A percentile compares a stretch with the other conserved stretches of the same genome.
Conservation (phyloP, 2,888 invertebrate species). For the Aricia artaxerxes region DNA sequence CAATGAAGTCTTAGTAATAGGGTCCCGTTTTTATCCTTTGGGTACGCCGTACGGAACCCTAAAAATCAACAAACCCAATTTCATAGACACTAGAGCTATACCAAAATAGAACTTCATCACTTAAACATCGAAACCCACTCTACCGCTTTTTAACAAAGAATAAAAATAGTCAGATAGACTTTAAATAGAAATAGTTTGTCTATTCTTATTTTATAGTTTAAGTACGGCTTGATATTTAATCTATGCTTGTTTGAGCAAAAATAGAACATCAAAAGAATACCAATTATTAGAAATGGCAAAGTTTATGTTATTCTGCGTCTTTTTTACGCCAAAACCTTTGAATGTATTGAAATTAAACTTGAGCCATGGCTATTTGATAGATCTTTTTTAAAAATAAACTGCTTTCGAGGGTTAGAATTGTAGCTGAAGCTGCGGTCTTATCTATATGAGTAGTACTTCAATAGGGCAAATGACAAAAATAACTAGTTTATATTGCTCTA, state of each 20-base stretch:
- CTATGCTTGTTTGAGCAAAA: not conserved
- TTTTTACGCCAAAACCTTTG: not conserved
- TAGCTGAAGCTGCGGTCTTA: too few relatives aligned
- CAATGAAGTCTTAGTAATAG: too few relatives aligned
- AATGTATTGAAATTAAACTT: not conserved
- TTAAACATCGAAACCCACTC: conserved; percentile 6
- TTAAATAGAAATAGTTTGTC: conserved; percentile 12
- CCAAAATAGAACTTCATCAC: conserved; percentile 13
- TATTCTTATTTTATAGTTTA: conserved; percentile 2
- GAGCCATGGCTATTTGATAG: too few relatives aligned
- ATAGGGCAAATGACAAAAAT: not conserved
- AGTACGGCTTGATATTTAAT: not conserved
- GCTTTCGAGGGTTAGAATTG: too few relatives aligned
- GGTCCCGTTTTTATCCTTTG: too few relatives aligned
- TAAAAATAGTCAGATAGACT: conserved; percentile 3
- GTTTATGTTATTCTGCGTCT: not conserved
- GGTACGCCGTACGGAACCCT: too few relatives aligned
- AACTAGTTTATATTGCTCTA: not conserved
- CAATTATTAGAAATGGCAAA: not conserved
- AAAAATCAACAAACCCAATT: not conserved
- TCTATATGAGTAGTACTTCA: too few relatives aligned
- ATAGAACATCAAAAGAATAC: not conserved
- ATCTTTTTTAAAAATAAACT: too few relatives aligned
- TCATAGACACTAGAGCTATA: not conserved
- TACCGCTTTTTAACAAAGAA: not conserved